Evolutionary conservation across 2,888 invertebrate species (phyloP).

Genomic region (Terebella lapidaria): DNA sequence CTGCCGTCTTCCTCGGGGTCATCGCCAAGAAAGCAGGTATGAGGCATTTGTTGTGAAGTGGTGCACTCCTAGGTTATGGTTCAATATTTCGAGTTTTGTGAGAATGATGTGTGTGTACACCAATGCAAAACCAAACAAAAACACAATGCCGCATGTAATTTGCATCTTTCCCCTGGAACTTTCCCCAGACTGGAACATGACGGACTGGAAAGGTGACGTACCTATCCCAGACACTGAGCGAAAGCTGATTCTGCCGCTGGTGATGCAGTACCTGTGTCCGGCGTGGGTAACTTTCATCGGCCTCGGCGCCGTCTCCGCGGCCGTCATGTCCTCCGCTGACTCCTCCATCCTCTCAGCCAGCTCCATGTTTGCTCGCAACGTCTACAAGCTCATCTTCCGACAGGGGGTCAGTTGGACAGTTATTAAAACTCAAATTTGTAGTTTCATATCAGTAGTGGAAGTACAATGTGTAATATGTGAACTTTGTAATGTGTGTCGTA

Average conservation of each 20-base stretch:
- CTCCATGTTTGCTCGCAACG: slow-evolving; percentile 98
- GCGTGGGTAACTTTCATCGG: slow-evolving; percentile 95
- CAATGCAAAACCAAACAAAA: too few relatives aligned
- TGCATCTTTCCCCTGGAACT: too few relatives aligned
- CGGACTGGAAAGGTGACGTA: slow-evolving; percentile 63
- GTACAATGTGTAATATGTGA: background rate
- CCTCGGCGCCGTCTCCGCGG: slow-evolving; percentile 95
- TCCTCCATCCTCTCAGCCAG: slow-evolving; percentile 96
- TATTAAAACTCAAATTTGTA: background rate
- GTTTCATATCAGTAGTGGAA: background rate
- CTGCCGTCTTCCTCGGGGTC: slow-evolving; percentile 92
- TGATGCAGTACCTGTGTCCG: slow-evolving; percentile 92
- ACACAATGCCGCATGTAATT: too few relatives aligned
- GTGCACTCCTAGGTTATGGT: too few relatives aligned
- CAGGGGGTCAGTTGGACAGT: slow-evolving; percentile 64
- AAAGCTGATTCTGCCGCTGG: slow-evolving; percentile 94
- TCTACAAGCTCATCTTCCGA: slow-evolving; percentile 94
- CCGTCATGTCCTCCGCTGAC: slow-evolving; percentile 99
- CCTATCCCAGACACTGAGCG: slow-evolving; percentile 57
- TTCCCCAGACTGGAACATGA: slow-evolving; percentile 90
- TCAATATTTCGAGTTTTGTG: too few relatives aligned
- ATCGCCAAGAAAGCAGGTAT: slow-evolving; percentile 90
- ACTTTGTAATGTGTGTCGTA: too few relatives aligned
- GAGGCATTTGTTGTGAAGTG: too few relatives aligned
- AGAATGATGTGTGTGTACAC: too few relatives aligned